Conservation (phyloP, 2,113 vertebrate genomes). For the Archocentrus centrarchus region DNA sequence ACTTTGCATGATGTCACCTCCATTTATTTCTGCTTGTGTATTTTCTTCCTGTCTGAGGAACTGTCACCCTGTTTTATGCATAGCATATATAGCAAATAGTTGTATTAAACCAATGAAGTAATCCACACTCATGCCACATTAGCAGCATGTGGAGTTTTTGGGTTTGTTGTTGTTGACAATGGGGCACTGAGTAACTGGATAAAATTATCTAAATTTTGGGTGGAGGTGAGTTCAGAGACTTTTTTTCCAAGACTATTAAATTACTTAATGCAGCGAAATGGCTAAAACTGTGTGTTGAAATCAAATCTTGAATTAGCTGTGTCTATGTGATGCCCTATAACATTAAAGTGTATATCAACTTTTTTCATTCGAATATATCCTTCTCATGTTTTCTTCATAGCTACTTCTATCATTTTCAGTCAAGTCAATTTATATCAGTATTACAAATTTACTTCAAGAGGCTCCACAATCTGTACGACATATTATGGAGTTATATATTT, state of each 20-base stretch:
- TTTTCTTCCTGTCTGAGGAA: neutral
- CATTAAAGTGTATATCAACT: neutral
- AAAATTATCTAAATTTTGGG: neutral
- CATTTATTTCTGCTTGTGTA: neutral
- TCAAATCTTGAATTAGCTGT: neutral
- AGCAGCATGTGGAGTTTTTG: neutral
- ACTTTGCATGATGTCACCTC: constrained; percentile 6
- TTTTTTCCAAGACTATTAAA: neutral
- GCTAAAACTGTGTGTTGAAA: neutral
- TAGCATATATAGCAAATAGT: constrained; percentile 35
- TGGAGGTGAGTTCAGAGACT: neutral
- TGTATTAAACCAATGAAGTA: constrained; percentile 32
- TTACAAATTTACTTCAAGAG: neutral
- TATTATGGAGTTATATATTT: neutral
- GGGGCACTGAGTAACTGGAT: neutral
- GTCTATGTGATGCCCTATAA: neutral
- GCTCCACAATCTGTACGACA: neutral
- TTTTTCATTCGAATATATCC: neutral
- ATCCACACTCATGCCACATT: neutral
- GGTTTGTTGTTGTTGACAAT: neutral
- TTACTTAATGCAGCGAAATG: neutral
- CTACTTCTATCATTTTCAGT: neutral
- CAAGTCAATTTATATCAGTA: neutral
- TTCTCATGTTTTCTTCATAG: neutral
- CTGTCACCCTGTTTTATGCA: constrained; percentile 3